phyloP scores from a whole-genome alignment of 1,140 invertebrate genomes.

The Dendrolimus kikuchii region DNA sequence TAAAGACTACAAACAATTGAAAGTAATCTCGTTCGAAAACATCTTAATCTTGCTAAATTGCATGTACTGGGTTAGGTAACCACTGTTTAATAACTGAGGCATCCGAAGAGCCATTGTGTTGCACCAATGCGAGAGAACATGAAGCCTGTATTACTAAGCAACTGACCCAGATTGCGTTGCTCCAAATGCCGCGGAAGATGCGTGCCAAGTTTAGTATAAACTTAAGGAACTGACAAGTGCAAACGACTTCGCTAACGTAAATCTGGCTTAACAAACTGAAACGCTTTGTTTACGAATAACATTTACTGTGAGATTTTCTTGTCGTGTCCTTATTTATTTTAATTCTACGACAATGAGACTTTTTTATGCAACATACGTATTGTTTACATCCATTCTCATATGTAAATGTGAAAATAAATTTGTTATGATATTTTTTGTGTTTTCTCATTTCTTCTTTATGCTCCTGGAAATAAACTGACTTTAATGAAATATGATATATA shows the following conservation, averaged over 20 bases:
- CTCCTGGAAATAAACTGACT: too few species aligned
- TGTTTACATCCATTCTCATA: too few species aligned
- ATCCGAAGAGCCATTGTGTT: slow-evolving; percentile 23
- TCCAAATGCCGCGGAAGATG: slow-evolving; percentile 47
- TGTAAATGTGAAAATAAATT: too few species aligned
- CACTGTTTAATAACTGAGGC: slow-evolving; percentile 19
- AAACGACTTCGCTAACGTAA: background rate
- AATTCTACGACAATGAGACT: too few species aligned
- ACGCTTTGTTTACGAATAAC: slow-evolving; percentile 11
- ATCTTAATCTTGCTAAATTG: slow-evolving; percentile 6
- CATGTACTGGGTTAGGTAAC: slow-evolving; percentile 7
- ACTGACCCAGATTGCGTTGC: slow-evolving; percentile 58
- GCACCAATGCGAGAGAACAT: slow-evolving; percentile 18
- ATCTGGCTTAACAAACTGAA: slow-evolving; percentile 3
- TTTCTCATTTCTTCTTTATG: too few species aligned
- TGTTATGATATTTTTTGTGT: too few species aligned
- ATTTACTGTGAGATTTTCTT: background rate
- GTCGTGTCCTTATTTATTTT: too few species aligned
- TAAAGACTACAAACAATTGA: too few species aligned
- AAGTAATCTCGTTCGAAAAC: background rate
- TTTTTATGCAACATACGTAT: too few species aligned
- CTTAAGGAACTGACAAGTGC: slow-evolving; percentile 12
- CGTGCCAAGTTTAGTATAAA: slow-evolving; percentile 40
- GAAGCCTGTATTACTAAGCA: slow-evolving; percentile 47
- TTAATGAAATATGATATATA: too few species aligned